These are phyloP conservation scores for Drosophila mojavensis DNA, from an alignment of 1,140 invertebrate genomes.

Conservation along the genomic window DNA sequence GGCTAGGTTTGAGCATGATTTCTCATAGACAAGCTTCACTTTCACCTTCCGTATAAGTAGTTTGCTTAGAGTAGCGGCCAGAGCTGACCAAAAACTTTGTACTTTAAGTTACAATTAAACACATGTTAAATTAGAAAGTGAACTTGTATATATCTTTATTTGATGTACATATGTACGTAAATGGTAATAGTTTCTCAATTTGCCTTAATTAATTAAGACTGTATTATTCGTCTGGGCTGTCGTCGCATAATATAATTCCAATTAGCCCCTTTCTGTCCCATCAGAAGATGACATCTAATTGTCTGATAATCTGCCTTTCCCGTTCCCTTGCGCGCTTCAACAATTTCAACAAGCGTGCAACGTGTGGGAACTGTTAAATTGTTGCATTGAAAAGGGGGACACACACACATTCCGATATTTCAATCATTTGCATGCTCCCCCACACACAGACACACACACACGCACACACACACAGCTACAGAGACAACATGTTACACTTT, in stretches of 20 bases:
- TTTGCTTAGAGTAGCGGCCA: slow-evolving; percentile 25
- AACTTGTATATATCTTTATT: slow-evolving; percentile 8
- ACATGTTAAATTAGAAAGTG: slow-evolving; percentile 71
- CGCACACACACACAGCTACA: background rate
- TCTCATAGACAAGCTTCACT: slow-evolving; percentile 62
- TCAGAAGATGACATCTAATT: slow-evolving; percentile 1
- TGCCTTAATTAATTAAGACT: slow-evolving; percentile 48
- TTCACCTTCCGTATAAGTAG: slow-evolving; percentile 77
- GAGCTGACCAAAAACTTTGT: slow-evolving; percentile 58
- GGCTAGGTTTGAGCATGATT: slow-evolving; percentile 25
- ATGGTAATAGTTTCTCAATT: slow-evolving; percentile 22
- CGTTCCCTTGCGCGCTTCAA: background rate
- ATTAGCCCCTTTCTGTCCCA: slow-evolving; percentile 47
- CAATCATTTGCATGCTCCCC: slow-evolving; percentile 65
- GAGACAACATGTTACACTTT: slow-evolving; percentile 31
- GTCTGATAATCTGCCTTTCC: slow-evolving; percentile 19
- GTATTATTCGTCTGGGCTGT: slow-evolving; percentile 1
- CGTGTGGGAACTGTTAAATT: slow-evolving; percentile 74
- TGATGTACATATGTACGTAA: slow-evolving; percentile 1
- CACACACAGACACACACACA: slow-evolving; percentile 27
- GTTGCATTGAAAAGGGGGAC: slow-evolving; percentile 64
- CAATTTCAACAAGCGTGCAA: slow-evolving; percentile 45
- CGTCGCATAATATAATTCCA: slow-evolving; percentile 52
- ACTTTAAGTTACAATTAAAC: slow-evolving; percentile 44
- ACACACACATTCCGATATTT: slow-evolving; percentile 48